Conservation (phyloP, 2,797 vertebrate genomes). For the Poliocrania exsul region DNA sequence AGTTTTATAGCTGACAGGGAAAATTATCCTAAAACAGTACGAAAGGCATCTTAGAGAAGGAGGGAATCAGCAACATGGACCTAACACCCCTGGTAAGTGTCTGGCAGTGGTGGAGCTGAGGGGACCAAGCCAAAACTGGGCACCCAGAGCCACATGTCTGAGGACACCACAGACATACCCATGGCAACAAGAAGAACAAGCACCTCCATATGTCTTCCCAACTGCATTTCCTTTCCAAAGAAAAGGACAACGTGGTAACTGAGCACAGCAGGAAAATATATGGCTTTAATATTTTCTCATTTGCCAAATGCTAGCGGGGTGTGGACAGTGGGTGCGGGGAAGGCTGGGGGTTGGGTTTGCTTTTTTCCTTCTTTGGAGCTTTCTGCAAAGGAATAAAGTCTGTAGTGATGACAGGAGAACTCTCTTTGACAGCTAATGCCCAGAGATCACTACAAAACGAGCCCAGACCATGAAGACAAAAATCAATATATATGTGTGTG, state of each 20-base stretch:
- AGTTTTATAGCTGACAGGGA: neutral
- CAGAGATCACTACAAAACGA: neutral
- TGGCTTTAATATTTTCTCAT: conserved; percentile 10
- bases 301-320: conserved; percentile 1
- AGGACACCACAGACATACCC: conserved; percentile 33
- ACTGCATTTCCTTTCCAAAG: conserved; percentile 40
- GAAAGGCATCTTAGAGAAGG: neutral
- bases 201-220: conserved; percentile 51
- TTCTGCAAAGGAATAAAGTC: neutral
- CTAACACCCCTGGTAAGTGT: neutral
- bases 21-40: neutral
- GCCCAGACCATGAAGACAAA: neutral
- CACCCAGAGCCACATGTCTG: neutral
- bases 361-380: neutral
- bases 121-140: neutral
- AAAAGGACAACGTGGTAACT: conserved; percentile 45
- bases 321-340: neutral
- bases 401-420: neutral
- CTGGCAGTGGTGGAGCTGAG: neutral
- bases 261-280: conserved; percentile 22
- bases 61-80: neutral
- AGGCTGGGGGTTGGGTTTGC: neutral
- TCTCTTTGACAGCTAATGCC: neutral
- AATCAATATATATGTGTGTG: neutral
- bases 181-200: conserved; percentile 66